Conservation (phyloP, 2,113 vertebrate species). For the Neogobius melanostomus region DNA sequence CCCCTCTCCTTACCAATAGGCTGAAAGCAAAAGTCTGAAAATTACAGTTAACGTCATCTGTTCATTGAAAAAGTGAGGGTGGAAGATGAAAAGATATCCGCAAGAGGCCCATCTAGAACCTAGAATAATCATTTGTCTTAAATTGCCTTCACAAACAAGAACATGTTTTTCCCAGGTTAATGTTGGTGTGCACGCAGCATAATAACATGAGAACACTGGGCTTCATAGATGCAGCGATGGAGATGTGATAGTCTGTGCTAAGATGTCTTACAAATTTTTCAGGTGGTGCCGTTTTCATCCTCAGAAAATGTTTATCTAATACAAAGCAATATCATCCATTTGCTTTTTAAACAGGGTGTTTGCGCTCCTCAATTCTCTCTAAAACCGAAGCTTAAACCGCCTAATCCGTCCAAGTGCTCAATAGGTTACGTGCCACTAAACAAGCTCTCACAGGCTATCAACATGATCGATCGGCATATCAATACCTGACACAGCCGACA, state of each 20-base stretch:
- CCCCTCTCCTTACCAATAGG: constrained; percentile 13
- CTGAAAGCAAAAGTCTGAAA: background rate
- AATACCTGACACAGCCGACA: constrained; percentile 55
- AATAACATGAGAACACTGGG: background rate
- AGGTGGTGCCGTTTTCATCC: background rate
- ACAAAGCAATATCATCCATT: background rate
- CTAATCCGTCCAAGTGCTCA: constrained; percentile 38
- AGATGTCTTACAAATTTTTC: too few species aligned
- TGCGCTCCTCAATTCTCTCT: background rate
- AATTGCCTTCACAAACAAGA: background rate
- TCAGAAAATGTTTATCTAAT: too few species aligned
- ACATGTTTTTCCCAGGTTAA: background rate
- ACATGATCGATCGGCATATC: constrained; percentile 51
- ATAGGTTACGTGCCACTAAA: constrained; percentile 57
- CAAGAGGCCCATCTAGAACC: too few species aligned
- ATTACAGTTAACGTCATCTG: too few species aligned
- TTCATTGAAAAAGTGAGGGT: too few species aligned
- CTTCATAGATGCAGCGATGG: background rate
- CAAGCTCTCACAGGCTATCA: constrained; percentile 48
- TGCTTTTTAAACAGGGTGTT: constrained; percentile 13
- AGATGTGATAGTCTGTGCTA: too few species aligned
- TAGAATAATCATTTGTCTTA: background rate
- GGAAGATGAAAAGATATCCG: too few species aligned
- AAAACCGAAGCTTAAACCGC: constrained; percentile 47
- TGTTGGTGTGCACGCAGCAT: background rate